Evolutionary conservation across 2,888 invertebrate genomes (phyloP).

Genomic region (Steinernema carpocapsae): DNA sequence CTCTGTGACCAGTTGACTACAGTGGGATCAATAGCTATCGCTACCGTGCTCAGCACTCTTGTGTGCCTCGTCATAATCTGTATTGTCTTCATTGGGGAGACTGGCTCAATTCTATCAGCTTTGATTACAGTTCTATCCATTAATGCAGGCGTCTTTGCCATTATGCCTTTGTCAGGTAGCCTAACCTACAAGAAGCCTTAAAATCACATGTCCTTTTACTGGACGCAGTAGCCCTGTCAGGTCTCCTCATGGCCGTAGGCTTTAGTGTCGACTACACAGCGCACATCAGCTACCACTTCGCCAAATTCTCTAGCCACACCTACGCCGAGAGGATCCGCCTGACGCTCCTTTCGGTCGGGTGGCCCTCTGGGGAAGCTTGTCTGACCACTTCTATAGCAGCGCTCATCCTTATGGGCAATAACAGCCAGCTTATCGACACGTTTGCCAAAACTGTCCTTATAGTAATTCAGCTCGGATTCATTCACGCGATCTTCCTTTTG

Average conservation of each 20-base stretch:
- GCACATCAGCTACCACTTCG: constrained; percentile 28
- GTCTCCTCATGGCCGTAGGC: constrained; percentile 18
- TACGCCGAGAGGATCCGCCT: constrained; percentile 24
- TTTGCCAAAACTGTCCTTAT: constrained; percentile 15
- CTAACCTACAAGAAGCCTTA: no score
- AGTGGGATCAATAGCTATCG: neutral
- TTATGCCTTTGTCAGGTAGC: constrained; percentile 17
- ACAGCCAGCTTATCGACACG: constrained; percentile 9
- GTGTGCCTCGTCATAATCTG: neutral
- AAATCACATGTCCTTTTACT: neutral
- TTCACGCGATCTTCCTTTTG: constrained; percentile 7
- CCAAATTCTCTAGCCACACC: neutral
- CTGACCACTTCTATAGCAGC: constrained; percentile 3
- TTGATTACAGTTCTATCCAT: constrained; percentile 21
- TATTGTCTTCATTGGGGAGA: neutral
- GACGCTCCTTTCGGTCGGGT: constrained; percentile 17
- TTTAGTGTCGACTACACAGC: constrained; percentile 17
- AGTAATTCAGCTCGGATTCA: neutral
- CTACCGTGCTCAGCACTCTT: constrained; percentile 12
- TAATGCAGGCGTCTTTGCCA: constrained; percentile 30
- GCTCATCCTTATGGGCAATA: constrained; percentile 1
- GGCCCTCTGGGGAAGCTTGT: constrained; percentile 14
- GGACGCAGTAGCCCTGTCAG: constrained; percentile 7
- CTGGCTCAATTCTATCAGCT: constrained; percentile 8
- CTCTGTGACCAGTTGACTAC: constrained; percentile 24